Evolutionary conservation across 1,140 invertebrate genomes (phyloP), one percentile per base, ranked within the genome.

Genomic region (Bombus waltoni): DNA sequence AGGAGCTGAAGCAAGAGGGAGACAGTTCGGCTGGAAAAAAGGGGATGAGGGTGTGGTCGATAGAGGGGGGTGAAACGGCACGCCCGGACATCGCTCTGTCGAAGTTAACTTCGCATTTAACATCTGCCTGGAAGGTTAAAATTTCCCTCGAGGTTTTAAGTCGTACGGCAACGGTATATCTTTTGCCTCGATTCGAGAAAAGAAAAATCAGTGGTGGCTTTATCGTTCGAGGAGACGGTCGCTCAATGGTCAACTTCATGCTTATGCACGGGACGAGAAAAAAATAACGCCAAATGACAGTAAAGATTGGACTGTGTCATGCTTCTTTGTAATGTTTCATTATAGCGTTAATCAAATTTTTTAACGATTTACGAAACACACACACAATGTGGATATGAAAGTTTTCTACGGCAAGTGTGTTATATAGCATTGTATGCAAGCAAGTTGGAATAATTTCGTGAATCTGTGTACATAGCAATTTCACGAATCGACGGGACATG

Each of bases 61-160:
- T 66, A 40, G 65, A 62, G 78, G n/a, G 66, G 70, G 77, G 57
- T 40, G 53, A 76, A 59, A 76, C 73, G 44, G 74, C 25, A 25
- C 65, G 32, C 40, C n/a, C n/a, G 80, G 74, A 84, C 86, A 87
- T 90, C 88, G 87, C 89, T 90, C 84, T 76, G 85, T 80, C 85
- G 90, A 93, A 94, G 93, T 94, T 94, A 94, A 94, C 93, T 94
- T 94, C 88, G 88, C 93, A 90, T 93, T 95, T 93, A 94, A 94
- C 92, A 93, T 94, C 93, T 93, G 93, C 88, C 87, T 77, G 86
- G 86, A 89, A 93, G 91, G 92, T 93, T 94, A 93, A 94, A 94
- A 94, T 94, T 94, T 94, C 91, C 92, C 93, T 90, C 88, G 92
- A 93, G 92, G 89, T 94, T 95, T 93, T 87, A 92, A 93, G 92